Conservation (phyloP, 2,888 invertebrate species). For the Athrips mouffetella region DNA sequence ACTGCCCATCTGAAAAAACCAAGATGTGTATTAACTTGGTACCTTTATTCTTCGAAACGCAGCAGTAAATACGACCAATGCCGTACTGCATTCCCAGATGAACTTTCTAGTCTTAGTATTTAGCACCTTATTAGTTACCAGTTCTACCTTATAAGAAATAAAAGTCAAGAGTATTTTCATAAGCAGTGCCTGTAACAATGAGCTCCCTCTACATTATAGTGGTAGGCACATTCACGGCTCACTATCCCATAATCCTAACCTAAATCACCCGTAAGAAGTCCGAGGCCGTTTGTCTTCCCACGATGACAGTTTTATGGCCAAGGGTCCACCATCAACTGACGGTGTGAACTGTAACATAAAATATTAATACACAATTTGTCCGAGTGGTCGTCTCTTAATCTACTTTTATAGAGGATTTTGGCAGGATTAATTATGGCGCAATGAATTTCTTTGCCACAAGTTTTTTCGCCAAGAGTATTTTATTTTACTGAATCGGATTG, state of each 20-base stretch:
- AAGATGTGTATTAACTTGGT: no score
- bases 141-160: no score
- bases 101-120: no score
- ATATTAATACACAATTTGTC: slow-evolving; percentile 79
- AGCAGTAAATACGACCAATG: no score
- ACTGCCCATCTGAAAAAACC: no score
- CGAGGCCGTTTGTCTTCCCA: slow-evolving; percentile 58
- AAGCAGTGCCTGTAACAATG: no score
- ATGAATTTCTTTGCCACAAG: slow-evolving; percentile 18
- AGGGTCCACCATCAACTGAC: slow-evolving; percentile 40
- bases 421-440: slow-evolving; percentile 54
- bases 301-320: slow-evolving; percentile 72
- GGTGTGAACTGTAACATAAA: slow-evolving; percentile 69
- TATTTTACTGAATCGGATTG: slow-evolving; percentile 5
- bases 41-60: no score
- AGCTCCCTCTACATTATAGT: background rate
- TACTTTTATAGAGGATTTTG: slow-evolving; percentile 65
- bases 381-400: slow-evolving; percentile 71
- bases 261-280: slow-evolving; percentile 73
- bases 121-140: no score
- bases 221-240: slow-evolving; percentile 12
- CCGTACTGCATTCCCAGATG: no score
- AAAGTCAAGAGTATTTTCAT: no score
- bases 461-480: slow-evolving; percentile 13
- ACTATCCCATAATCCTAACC: slow-evolving; percentile 53